Conservation (phyloP, 2,113 vertebrate genomes). For the Sylvietta virens region DNA sequence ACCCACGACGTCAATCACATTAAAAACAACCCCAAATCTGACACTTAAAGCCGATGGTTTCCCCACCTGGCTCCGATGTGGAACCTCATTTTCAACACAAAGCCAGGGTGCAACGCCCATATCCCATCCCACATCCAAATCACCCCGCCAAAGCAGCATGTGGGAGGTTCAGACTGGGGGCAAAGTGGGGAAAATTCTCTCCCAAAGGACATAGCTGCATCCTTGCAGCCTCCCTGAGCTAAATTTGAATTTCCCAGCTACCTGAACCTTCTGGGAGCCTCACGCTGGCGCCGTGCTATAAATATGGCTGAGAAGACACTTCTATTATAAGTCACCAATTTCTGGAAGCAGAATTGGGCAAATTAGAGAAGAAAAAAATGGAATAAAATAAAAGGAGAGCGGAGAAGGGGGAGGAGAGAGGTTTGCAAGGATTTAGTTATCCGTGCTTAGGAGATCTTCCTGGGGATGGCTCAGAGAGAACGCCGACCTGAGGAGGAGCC, state of each 20-base stretch:
- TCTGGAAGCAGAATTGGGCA: background rate
- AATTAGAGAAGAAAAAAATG: background rate
- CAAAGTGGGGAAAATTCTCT: background rate
- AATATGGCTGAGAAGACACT: slow-evolving; percentile 30
- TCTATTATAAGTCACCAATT: slow-evolving; percentile 54
- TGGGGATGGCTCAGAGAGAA: background rate
- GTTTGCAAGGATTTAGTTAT: background rate
- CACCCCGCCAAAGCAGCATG: accelerated
- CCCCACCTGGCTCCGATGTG: accelerated
- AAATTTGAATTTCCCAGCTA: background rate
- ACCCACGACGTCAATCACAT: background rate
- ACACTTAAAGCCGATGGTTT: background rate
- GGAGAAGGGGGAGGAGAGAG: background rate
- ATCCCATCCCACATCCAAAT: background rate
- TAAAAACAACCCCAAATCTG: background rate
- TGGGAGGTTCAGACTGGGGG: background rate
- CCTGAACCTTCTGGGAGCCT: slow-evolving; percentile 3
- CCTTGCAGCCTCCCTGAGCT: background rate
- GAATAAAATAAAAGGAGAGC: background rate
- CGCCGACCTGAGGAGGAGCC: background rate
- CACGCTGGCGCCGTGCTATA: background rate
- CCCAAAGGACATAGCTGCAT: background rate
- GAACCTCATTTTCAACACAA: background rate
- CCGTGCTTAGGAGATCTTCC: background rate
- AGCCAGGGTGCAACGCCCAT: accelerated